These are phyloP conservation scores for Zosterops lateralis DNA, from an alignment of 2,113 vertebrate genomes.

Conservation along the genomic window DNA sequence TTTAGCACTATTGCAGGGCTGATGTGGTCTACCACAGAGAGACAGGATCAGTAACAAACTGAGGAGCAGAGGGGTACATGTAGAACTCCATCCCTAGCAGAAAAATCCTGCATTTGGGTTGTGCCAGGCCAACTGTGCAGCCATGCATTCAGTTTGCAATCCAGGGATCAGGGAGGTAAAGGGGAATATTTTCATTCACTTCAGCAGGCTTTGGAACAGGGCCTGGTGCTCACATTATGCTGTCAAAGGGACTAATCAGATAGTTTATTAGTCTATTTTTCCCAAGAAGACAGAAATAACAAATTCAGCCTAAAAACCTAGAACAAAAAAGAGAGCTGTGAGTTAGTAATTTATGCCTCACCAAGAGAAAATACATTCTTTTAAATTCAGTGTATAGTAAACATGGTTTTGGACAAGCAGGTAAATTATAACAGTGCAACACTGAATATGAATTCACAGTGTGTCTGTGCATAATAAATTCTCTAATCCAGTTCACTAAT, in stretches of 20 bases:
- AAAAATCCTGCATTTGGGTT: not conserved
- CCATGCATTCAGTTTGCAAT: not conserved
- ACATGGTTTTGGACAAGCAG: not conserved
- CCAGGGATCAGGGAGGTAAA: constrained; percentile 20
- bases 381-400: not conserved
- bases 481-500: not conserved
- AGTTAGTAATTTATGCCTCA: not conserved
- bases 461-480: not conserved
- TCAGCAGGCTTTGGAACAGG: constrained; percentile 20
- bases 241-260: constrained; percentile 13
- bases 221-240: not conserved
- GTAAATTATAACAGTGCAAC: not conserved
- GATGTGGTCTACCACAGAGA: not conserved
- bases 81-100: not conserved
- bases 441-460: not conserved
- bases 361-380: not conserved
- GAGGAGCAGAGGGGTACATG: not conserved
- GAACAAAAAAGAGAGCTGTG: constrained; percentile 32
- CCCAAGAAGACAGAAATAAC: constrained; percentile 62
- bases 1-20: not conserved
- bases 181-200: constrained; percentile 32
- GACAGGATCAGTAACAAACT: not conserved
- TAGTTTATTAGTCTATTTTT: constrained; percentile 55
- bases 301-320: constrained; percentile 53
- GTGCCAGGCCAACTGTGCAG: not conserved